Base-by-base conservation (phyloP, 2,113 vertebrate species). In the Xenopus laevis region DNA sequence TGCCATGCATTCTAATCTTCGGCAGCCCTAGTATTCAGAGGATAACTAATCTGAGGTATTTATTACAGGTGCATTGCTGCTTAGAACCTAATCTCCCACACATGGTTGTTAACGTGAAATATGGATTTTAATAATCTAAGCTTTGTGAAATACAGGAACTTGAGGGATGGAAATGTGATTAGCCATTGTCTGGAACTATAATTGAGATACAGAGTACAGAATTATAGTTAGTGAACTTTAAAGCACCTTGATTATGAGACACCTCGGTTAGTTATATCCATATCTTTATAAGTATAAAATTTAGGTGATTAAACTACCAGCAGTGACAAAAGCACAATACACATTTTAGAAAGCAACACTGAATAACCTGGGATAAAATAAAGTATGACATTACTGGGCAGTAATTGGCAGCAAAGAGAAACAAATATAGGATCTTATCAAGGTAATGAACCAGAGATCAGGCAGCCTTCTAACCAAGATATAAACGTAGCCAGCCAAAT, bases 71-170 rank as follows among this genome's bases (percentile, higher is more conserved):
- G 83, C 83, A 84, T 82, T 88, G 82, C 84, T 85, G 83, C 84
- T 89, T 84, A 86, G 83, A 86, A 92, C 90, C 82, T 90, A 91
- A 92, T 91, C 88, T 91, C 81, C 81, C 82, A 84, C 86, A 89
- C 83, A 82, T 85, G 86, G 86, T 81, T 88, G 83, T 88, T 87
- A 89, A 88, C n/a, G 67, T 87, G 88, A 90, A 91, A 92, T 93
- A 94, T 94, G 88, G 90, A 93, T 95, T 94, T 91, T 90, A 93
- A 95, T 94, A 93, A 94, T 88, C 87, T 82, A 85, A 88, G 87
- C 85, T 83, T 86, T 92, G 86, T 91, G 90, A 94, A 86, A 88
- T 83, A 83, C 91, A 87, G 82, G 79, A 86, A 80, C 78, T 80
- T 87, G 84, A 87, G 85, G 84, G 77, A 92, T 91, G 85, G 78